A percentile compares a stretch with the other conserved stretches of the same genome.
Evolutionary conservation across 2,888 invertebrate species (phyloP).

Genomic region (Nineta flava): DNA sequence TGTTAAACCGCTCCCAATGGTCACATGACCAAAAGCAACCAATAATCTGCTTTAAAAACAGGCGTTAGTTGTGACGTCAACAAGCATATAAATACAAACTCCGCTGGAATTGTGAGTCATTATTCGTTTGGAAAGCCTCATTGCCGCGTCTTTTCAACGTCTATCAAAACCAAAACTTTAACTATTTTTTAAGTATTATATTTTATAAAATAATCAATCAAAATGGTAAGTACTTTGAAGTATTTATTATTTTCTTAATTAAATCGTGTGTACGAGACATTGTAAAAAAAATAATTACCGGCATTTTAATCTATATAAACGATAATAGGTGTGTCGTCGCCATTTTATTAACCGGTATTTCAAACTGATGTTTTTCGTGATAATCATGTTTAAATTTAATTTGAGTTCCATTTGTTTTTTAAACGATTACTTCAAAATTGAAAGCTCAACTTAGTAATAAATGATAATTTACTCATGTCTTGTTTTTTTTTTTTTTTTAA

Average conservation of each 20-base stretch:
- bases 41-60: constrained; percentile 27
- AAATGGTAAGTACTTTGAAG: constrained; percentile 19
- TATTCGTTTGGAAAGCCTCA: constrained; percentile 54
- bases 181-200: constrained; percentile 15
- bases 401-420: background rate
- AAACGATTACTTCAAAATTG: background rate
- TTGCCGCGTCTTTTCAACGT: constrained; percentile 46
- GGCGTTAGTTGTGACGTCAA: constrained; percentile 36
- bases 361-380: background rate
- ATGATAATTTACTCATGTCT: constrained; percentile 2
- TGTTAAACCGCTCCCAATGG: background rate
- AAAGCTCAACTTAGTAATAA: background rate
- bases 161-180: constrained; percentile 10
- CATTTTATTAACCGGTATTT: constrained; percentile 9
- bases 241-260: background rate
- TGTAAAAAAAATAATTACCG: background rate
- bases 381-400: background rate
- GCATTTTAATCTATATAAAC: constrained; percentile 9
- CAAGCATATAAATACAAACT: constrained; percentile 37
- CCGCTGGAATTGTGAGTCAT: constrained; percentile 31
- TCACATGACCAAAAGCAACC: constrained; percentile 20
- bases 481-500: constrained; percentile 10
- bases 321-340: constrained; percentile 9
- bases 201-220: constrained; percentile 15
- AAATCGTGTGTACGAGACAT: background rate